Conservation (phyloP, 2,797 vertebrate species). For the Characodon lateralis region DNA sequence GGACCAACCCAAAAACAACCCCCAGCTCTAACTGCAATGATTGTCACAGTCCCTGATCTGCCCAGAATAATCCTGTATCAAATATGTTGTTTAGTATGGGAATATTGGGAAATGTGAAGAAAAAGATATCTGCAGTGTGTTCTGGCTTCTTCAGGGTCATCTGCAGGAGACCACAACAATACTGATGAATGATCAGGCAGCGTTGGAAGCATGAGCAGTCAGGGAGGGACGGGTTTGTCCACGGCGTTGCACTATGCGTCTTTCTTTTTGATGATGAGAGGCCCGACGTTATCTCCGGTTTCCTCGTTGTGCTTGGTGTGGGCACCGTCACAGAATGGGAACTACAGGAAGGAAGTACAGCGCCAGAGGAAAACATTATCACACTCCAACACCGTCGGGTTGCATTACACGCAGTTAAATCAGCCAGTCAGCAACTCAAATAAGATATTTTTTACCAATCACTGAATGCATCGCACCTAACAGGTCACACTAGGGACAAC, state of each 20-base stretch:
- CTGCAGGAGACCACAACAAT: conserved; percentile 8
- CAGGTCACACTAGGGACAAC: not conserved
- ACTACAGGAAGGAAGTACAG: conserved; percentile 60
- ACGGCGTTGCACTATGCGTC: conserved; percentile 50
- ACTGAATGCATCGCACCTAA: not conserved
- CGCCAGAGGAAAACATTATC: not conserved
- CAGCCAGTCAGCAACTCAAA: not conserved
- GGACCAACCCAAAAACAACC: not conserved
- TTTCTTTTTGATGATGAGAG: conserved; percentile 83
- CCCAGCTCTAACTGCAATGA: conserved; percentile 1
- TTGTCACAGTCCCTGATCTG: conserved; percentile 33
- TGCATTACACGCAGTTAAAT: not conserved
- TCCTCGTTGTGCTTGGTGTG: conserved; percentile 83
- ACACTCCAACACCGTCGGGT: not conserved
- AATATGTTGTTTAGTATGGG: not conserved
- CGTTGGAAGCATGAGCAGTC: not conserved
- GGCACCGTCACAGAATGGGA: conserved; percentile 82
- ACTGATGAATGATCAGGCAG: not conserved
- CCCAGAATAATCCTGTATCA: conserved; percentile 32
- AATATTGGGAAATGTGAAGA: conserved; percentile 2
- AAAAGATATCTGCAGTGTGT: not conserved
- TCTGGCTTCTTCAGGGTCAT: not conserved
- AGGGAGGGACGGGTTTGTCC: not conserved
- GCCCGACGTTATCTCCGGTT: conserved; percentile 85
- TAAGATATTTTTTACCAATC: too few species aligned